These are phyloP conservation scores for Phocides pigmalion DNA, from an alignment of 1,140 invertebrate genomes.

Conservation along the genomic window DNA sequence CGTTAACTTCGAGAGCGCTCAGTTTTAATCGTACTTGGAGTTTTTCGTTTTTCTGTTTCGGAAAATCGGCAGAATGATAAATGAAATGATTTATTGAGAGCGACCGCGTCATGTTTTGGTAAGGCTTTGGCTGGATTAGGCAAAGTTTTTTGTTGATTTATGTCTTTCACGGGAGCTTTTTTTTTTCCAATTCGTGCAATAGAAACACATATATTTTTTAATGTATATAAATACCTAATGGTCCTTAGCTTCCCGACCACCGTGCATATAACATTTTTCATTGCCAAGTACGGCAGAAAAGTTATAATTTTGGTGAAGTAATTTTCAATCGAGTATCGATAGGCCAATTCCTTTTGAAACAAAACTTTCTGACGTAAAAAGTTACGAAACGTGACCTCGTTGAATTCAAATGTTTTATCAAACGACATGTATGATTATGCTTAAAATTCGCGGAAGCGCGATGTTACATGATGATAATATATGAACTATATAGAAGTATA, in stretches of 20 bases:
- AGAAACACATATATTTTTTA: not conserved
- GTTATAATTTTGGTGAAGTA: not conserved
- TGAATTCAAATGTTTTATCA: constrained; percentile 2
- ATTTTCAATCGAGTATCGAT: too few species aligned
- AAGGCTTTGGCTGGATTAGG: constrained; percentile 25
- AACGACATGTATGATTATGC: not conserved
- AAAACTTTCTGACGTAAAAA: not conserved
- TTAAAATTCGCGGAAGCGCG: too few species aligned
- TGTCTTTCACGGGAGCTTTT: constrained; percentile 8
- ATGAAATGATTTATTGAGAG: constrained; percentile 33
- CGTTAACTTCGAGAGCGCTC: constrained; percentile 45
- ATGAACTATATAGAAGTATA: too few species aligned
- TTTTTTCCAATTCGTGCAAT: not conserved
- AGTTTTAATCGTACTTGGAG: constrained; percentile 42
- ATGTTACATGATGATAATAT: too few species aligned
- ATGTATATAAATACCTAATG: too few species aligned
- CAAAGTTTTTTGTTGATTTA: constrained; percentile 26
- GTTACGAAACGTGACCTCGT: constrained; percentile 1
- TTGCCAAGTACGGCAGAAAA: too few species aligned
- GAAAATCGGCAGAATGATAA: constrained; percentile 33
- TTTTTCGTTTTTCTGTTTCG: constrained; percentile 39
- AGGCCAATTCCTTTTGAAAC: not conserved
- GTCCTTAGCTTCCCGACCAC: too few species aligned
- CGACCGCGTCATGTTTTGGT: constrained; percentile 30
- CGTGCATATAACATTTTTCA: too few species aligned